A percentile compares a stretch with the other conserved stretches of the same genome.
These are phyloP conservation scores for Congeria kusceri DNA, from an alignment of 2,888 invertebrate genomes.

Conservation along the genomic window DNA sequence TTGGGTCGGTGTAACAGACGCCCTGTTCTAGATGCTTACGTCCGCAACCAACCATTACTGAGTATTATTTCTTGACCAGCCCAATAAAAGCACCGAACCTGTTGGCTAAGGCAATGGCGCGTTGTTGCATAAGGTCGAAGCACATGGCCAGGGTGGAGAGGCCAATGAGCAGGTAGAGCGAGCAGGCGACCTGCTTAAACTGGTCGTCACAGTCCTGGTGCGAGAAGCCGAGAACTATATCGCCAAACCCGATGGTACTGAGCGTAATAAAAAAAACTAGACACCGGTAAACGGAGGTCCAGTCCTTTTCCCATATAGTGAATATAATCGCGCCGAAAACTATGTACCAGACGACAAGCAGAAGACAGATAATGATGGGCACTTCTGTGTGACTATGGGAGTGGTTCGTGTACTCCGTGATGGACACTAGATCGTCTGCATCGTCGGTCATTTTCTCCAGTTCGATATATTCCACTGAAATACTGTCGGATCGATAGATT, in stretches of 20 bases:
- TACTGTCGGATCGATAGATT: conserved; percentile 21
- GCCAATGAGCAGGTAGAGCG: conserved; percentile 85
- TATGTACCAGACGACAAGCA: conserved; percentile 95
- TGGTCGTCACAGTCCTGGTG: conserved; percentile 79
- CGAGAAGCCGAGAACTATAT: conserved; percentile 84
- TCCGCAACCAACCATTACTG: too few species aligned
- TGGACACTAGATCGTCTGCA: background rate
- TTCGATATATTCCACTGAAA: conserved; percentile 34
- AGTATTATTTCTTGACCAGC: conserved; percentile 69
- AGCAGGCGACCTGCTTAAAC: conserved; percentile 80
- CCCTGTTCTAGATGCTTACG: too few species aligned
- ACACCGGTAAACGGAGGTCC: conserved; percentile 91
- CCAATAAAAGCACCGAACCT: conserved; percentile 82
- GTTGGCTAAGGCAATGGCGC: conserved; percentile 80
- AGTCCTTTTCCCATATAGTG: conserved; percentile 96
- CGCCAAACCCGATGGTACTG: conserved; percentile 86
- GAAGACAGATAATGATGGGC: conserved; percentile 94
- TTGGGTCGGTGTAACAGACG: too few species aligned
- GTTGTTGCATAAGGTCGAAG: conserved; percentile 85
- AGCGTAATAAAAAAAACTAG: conserved; percentile 86
- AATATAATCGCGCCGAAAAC: conserved; percentile 96
- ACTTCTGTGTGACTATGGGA: conserved; percentile 86
- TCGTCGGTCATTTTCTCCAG: conserved; percentile 23
- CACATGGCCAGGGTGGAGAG: conserved; percentile 86
- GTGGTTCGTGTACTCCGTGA: conserved; percentile 8